Conservation (phyloP, 2,888 invertebrate genomes). For the Epistrophe grossulariae region DNA sequence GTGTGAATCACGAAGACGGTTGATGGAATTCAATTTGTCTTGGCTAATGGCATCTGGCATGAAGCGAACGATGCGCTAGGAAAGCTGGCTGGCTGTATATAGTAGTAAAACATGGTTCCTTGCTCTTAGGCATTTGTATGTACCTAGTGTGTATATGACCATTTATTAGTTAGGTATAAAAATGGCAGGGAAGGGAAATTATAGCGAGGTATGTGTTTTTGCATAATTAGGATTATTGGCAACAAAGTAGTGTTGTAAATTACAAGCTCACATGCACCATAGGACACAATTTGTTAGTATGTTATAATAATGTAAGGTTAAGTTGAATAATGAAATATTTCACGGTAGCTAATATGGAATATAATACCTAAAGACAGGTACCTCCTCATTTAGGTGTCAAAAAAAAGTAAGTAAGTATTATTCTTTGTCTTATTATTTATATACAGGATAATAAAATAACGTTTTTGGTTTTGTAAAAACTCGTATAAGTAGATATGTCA, state of each 20-base stretch:
- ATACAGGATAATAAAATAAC: no score
- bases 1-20: constrained; percentile 74
- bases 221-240: constrained; percentile 46
- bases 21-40: constrained; percentile 76
- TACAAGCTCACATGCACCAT: constrained; percentile 1
- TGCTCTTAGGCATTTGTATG: constrained; percentile 18
- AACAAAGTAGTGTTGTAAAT: constrained; percentile 31
- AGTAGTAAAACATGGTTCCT: neutral
- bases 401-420: no score
- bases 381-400: no score
- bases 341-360: neutral
- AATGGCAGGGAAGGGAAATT: constrained; percentile 32
- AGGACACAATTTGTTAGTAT: neutral
- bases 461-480: no score
- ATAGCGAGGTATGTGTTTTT: constrained; percentile 30
- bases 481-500: no score
- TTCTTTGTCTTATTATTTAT: no score
- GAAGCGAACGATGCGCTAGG: constrained; percentile 36
- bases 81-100: neutral
- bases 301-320: neutral
- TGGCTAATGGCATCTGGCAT: constrained; percentile 73
- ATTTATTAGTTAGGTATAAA: constrained; percentile 21
- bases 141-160: neutral
- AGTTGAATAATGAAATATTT: neutral
- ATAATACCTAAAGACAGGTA: neutral